Base-by-base conservation (phyloP, 2,888 invertebrate species). In the Octonoba sinensis region DNA sequence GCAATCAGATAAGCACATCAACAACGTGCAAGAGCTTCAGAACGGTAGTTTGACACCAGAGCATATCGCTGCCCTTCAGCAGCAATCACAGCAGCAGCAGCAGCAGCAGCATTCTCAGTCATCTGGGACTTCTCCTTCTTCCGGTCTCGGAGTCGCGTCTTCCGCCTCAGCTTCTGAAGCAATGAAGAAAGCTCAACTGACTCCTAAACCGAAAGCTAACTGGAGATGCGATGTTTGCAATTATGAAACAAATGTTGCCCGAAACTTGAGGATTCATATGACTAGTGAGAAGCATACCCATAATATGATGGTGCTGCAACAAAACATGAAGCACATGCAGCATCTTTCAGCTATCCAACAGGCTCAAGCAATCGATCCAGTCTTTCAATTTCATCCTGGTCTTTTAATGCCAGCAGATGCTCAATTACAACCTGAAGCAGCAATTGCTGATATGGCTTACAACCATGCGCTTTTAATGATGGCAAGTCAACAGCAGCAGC, bases 1-100 rank as follows among this genome's bases (percentile, higher is more conserved):
- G 98, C 99, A 99, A 90, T 97, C 97, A 77, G 99, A 99, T 89
- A 99, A 99, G 89, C 99, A 99, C 91, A 91, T 99, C 86, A 99
- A 99, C 90, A 99, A 99, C 89, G 97, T 99, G 94, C 99, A 99
- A 90, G 99, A 99, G 89, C 90, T 98, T 84, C 96, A 96, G 88
- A 95, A 95, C 87, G 94, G 95, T 84, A 92, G 92, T 46, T 93
- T 93, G 13, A 76, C 84, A n/a, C 71, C 85, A n/a, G 86, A 86
- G 72, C 84, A 83, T 51, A 60, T 85, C 22, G 83, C 84, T 69
- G 76, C 85, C 83, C 87, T 88, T 79, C 87, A 87, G 64, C 54
- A 88, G 88, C 81, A 88, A 88, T 72, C 49, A 15, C 82, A 72
- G n/a, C 71, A 71, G 87, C 74, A 69, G 22, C 70, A 60, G 24